A percentile compares a stretch with the other conserved stretches of the same genome.
Evolutionary conservation across 2,888 invertebrate genomes (phyloP).

Genomic region (Branchinecta sandiegonensis): DNA sequence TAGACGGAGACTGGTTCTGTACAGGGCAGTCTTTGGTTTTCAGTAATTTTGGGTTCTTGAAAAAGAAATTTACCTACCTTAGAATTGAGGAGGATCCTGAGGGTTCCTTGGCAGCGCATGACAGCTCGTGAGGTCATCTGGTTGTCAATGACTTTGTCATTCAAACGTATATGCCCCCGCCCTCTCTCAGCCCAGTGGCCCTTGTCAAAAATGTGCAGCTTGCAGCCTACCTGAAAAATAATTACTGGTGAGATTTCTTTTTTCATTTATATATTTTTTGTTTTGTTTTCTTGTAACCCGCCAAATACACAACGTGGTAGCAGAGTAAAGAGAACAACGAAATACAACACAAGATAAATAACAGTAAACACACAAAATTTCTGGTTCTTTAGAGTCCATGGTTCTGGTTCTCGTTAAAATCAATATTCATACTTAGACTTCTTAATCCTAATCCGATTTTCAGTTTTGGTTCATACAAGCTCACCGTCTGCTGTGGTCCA

Average conservation of each 20-base stretch:
- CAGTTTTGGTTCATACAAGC: too few relatives aligned
- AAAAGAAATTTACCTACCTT: constrained; percentile 42
- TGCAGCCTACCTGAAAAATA: constrained; percentile 50
- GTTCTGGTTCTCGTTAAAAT: not conserved
- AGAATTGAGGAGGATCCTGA: constrained; percentile 78
- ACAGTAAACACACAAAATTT: not conserved
- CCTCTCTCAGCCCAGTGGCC: constrained; percentile 77
- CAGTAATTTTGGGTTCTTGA: not conserved
- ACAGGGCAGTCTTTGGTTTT: not conserved
- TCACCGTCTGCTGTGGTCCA: too few relatives aligned
- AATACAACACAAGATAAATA: too few relatives aligned
- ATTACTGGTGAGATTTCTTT: not conserved
- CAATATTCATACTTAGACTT: too few relatives aligned
- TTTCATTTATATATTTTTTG: too few relatives aligned
- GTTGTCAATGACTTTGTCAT: constrained; percentile 47
- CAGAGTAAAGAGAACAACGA: too few relatives aligned
- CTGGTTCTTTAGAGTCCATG: not conserved
- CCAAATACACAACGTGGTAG: too few relatives aligned
- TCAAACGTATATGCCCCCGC: constrained; percentile 69
- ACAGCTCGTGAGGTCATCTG: constrained; percentile 61
- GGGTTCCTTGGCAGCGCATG: constrained; percentile 72
- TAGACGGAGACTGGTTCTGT: too few relatives aligned
- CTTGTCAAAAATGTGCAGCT: constrained; percentile 75
- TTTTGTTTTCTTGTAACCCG: too few relatives aligned
- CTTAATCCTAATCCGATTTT: too few relatives aligned